Conservation (phyloP, 2,113 vertebrate genomes). For the Melanostigma gelatinosum region DNA sequence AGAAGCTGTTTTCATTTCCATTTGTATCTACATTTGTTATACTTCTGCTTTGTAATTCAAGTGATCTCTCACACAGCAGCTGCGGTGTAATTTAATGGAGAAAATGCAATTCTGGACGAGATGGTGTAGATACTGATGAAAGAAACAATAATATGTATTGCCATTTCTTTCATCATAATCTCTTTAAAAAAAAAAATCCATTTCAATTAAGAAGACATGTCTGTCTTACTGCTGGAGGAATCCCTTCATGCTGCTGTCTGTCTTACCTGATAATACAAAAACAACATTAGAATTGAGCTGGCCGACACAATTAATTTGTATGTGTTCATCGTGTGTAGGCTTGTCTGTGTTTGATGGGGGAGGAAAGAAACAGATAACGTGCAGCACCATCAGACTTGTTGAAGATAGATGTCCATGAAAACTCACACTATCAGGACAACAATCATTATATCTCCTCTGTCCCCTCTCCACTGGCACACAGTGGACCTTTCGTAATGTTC, state of each 20-base stretch:
- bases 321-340: background rate
- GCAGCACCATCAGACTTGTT: constrained; percentile 12
- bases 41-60: constrained; percentile 36
- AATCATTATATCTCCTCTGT: constrained; percentile 34
- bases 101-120: constrained; percentile 18
- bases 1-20: constrained; percentile 22
- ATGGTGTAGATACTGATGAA: constrained; percentile 23
- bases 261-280: background rate
- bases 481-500: constrained; percentile 26
- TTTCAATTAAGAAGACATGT: constrained; percentile 32
- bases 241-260: constrained; percentile 15
- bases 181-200: constrained; percentile 3
- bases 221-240: background rate
- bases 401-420: constrained; percentile 20
- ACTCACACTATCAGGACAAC: constrained; percentile 3
- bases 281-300: background rate
- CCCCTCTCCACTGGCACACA: constrained; percentile 12
- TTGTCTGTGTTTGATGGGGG: constrained; percentile 5
- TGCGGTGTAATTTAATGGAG: constrained; percentile 8
- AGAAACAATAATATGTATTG: constrained; percentile 37
- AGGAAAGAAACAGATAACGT: background rate
- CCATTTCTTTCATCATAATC: constrained; percentile 62
- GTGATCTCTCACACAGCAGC: constrained; percentile 29
- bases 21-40: constrained; percentile 38
- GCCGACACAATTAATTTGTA: background rate